Percentiles rank a stretch among this genome's conserved stretches.
These are phyloP conservation scores for Caenorhabditis becei DNA, from an alignment of 2,888 invertebrate genomes.

Conservation along the genomic window DNA sequence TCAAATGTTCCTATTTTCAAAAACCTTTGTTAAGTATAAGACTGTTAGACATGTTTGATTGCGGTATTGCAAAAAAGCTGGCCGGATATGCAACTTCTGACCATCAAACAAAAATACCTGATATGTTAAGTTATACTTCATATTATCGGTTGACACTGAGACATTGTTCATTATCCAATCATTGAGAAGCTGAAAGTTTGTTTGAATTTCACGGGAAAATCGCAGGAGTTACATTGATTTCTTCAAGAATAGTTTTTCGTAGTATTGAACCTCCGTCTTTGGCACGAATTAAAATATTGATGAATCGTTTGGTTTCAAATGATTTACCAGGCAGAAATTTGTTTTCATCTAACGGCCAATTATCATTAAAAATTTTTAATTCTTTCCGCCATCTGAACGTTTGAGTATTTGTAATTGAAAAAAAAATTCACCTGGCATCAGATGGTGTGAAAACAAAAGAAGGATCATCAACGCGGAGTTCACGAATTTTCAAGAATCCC, in stretches of 20 bases:
- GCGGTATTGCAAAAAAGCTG: too few relatives aligned
- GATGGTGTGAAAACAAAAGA: slow-evolving; percentile 80
- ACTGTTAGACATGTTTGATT: too few relatives aligned
- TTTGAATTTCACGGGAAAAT: not conserved
- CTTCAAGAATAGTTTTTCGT: slow-evolving; percentile 74
- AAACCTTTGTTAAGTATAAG: too few relatives aligned
- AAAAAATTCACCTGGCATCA: slow-evolving; percentile 73
- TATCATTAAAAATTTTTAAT: slow-evolving; percentile 76
- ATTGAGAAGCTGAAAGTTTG: slow-evolving; percentile 72
- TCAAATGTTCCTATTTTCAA: too few relatives aligned
- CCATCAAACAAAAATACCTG: slow-evolving; percentile 71
- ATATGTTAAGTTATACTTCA: slow-evolving; percentile 78
- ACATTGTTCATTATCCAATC: slow-evolving; percentile 78
- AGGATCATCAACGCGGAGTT: slow-evolving; percentile 79
- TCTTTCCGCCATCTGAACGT: slow-evolving; percentile 78
- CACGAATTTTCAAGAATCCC: slow-evolving; percentile 76
- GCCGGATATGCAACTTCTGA: too few relatives aligned
- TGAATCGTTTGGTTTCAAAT: slow-evolving; percentile 79
- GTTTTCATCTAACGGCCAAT: slow-evolving; percentile 80
- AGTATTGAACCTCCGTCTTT: slow-evolving; percentile 79
- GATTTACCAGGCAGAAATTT: slow-evolving; percentile 81
- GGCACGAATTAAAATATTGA: slow-evolving; percentile 76
- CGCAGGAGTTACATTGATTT: slow-evolving; percentile 62
- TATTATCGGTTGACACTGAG: slow-evolving; percentile 75
- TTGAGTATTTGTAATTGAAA: not conserved